Evolutionary conservation across 2,888 invertebrate species (phyloP).

Genomic region (Argynnis bischoffii): DNA sequence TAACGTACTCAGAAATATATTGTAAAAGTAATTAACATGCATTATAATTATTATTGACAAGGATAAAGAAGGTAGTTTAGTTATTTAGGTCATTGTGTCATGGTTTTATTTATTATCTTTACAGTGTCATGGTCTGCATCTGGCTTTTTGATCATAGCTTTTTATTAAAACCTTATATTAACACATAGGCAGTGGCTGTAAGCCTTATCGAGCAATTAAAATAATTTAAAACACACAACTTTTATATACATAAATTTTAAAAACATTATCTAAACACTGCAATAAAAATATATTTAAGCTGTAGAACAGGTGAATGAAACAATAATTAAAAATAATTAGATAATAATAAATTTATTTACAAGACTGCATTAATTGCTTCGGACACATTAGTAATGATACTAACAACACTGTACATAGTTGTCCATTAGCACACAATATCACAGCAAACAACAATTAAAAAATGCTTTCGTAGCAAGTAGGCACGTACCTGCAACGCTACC

Average conservation of each 20-base stretch:
- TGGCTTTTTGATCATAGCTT: slow-evolving; percentile 8
- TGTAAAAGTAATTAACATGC: too few relatives aligned
- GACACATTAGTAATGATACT: slow-evolving; percentile 62
- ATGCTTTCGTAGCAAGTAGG: slow-evolving; percentile 68
- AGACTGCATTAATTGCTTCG: slow-evolving; percentile 49
- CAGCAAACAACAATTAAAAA: slow-evolving; percentile 80
- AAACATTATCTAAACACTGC: too few relatives aligned
- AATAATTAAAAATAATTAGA: slow-evolving; percentile 38
- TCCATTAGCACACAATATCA: slow-evolving; percentile 81
- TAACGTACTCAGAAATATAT: too few relatives aligned
- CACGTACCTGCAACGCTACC: slow-evolving; percentile 55
- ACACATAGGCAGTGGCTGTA: slow-evolving; percentile 20
- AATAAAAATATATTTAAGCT: background rate
- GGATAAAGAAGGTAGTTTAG: background rate
- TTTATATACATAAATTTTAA: too few relatives aligned
- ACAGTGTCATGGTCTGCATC: slow-evolving; percentile 2
- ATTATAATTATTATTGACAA: background rate
- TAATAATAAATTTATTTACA: slow-evolving; percentile 68
- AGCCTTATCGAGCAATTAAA: background rate
- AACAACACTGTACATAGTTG: slow-evolving; percentile 63
- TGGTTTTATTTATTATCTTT: background rate
- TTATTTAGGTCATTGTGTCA: slow-evolving; percentile 15
- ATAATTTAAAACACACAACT: too few relatives aligned
- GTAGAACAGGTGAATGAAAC: slow-evolving; percentile 20
- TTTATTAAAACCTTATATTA: slow-evolving; percentile 15